phyloP scores from a whole-genome alignment of 2,888 invertebrate genomes.

The Phymatocera aterrima region DNA sequence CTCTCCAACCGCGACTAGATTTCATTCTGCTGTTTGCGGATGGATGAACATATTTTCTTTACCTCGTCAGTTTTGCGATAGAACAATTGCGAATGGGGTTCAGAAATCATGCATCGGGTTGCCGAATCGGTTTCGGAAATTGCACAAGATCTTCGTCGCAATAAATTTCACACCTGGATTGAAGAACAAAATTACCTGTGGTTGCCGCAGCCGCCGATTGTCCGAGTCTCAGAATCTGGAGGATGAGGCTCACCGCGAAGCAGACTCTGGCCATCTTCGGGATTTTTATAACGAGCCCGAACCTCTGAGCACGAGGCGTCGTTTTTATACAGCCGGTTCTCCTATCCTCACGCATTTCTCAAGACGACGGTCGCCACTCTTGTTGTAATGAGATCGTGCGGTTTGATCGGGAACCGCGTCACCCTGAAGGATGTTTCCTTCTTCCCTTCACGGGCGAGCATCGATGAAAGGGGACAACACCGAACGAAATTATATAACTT shows the following conservation, averaged over 20 bases:
- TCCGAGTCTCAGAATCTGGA: constrained; percentile 33
- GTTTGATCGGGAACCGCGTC: constrained; percentile 18
- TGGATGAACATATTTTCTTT: too few species aligned
- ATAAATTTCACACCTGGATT: too few species aligned
- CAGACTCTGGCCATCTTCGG: constrained; percentile 38
- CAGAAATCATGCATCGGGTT: too few species aligned
- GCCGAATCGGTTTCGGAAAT: too few species aligned
- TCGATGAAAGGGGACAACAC: constrained; percentile 33
- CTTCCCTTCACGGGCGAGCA: constrained; percentile 16
- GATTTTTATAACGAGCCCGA: constrained; percentile 21
- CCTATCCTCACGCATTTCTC: constrained; percentile 41
- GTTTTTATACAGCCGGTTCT: not conserved
- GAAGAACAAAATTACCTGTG: constrained; percentile 17
- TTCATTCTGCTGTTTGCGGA: too few species aligned
- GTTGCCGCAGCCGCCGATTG: constrained; percentile 29
- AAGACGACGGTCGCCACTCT: constrained; percentile 47
- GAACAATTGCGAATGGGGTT: too few species aligned
- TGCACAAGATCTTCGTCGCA: too few species aligned
- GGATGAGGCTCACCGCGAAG: constrained; percentile 31
- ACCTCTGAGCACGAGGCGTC: not conserved
- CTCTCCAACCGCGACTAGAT: not conserved
- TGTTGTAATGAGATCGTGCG: constrained; percentile 37
- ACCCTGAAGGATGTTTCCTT: constrained; percentile 24
- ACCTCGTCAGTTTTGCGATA: too few species aligned
- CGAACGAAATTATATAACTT: not conserved